Evolutionary conservation across 2,888 invertebrate genomes (phyloP).

Genomic region (Pogonocherus hispidulus): DNA sequence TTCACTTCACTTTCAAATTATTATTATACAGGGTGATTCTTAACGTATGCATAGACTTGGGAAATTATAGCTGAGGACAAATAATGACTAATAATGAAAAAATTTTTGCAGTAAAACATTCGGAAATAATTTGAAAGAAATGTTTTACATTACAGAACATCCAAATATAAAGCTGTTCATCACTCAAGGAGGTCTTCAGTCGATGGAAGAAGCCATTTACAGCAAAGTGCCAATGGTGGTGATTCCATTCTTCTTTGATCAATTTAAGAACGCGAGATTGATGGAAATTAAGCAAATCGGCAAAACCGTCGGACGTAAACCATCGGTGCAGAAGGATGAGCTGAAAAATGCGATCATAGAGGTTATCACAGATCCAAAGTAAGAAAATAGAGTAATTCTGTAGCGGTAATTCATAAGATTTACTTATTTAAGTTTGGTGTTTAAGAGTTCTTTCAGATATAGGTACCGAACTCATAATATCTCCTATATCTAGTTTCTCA

Average conservation of each 20-base stretch:
- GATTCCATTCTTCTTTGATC: slow-evolving; percentile 64
- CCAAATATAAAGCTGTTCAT: slow-evolving; percentile 39
- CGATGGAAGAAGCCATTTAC: slow-evolving; percentile 64
- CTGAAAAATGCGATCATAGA: slow-evolving; percentile 54
- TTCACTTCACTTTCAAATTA: no score
- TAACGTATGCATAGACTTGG: no score
- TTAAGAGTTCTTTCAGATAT: no score
- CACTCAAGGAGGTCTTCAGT: slow-evolving; percentile 59
- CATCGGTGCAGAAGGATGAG: slow-evolving; percentile 47
- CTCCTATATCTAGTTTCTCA: no score
- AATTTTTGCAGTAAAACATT: neutral
- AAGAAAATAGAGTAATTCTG: slow-evolving; percentile 36
- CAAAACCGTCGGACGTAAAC: slow-evolving; percentile 41
- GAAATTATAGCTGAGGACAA: no score
- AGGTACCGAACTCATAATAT: no score
- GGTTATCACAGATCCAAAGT: slow-evolving; percentile 56
- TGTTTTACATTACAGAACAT: slow-evolving; percentile 26
- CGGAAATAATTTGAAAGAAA: no score
- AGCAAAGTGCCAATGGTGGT: slow-evolving; percentile 65
- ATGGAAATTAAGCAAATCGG: slow-evolving; percentile 44
- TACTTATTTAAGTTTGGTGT: no score
- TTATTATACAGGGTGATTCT: no score
- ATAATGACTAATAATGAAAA: no score
- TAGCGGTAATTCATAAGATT: no score
- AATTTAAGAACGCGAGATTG: slow-evolving; percentile 42